phyloP scores from a whole-genome alignment of 2,888 invertebrate genomes.

The Perdita meconis region DNA sequence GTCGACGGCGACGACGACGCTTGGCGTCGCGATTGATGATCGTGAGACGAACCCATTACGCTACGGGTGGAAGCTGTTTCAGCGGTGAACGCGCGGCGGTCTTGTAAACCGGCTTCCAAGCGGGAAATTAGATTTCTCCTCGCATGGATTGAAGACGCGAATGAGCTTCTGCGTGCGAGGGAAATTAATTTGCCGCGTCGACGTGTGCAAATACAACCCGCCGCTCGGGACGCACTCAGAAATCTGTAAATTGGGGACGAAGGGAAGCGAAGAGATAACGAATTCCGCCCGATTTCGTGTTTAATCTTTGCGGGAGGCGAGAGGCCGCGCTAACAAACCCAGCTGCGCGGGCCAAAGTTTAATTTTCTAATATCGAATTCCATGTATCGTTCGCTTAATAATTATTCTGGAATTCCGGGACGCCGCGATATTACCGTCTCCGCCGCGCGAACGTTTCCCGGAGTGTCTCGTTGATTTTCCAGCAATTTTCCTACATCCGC shows the following conservation, averaged over 20 bases:
- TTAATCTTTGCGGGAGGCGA: too few relatives aligned
- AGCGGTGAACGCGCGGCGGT: slow-evolving; percentile 1
- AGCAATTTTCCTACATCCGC: too few relatives aligned
- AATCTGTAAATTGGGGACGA: background rate
- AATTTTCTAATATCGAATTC: too few relatives aligned
- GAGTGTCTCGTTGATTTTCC: too few relatives aligned
- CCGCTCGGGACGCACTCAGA: background rate
- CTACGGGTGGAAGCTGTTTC: slow-evolving; percentile 17
- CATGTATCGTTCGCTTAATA: too few relatives aligned
- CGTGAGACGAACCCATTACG: slow-evolving; percentile 33
- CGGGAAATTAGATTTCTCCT: slow-evolving; percentile 39
- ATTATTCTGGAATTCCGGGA: too few relatives aligned
- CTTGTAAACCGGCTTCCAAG: slow-evolving; percentile 9
- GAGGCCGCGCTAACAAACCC: too few relatives aligned
- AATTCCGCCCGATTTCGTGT: too few relatives aligned
- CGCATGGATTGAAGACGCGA: background rate
- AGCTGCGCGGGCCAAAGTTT: too few relatives aligned
- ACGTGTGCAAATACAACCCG: background rate
- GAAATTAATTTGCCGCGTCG: slow-evolving; percentile 17
- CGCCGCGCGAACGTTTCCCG: too few relatives aligned
- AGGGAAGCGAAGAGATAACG: too few relatives aligned
- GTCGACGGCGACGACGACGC: slow-evolving; percentile 14
- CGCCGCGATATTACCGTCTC: too few relatives aligned
- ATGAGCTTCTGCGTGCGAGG: background rate
- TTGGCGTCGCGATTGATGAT: slow-evolving; percentile 19